phyloP scores from a whole-genome alignment of 2,113 vertebrate species.

The Crotalus horridus region DNA sequence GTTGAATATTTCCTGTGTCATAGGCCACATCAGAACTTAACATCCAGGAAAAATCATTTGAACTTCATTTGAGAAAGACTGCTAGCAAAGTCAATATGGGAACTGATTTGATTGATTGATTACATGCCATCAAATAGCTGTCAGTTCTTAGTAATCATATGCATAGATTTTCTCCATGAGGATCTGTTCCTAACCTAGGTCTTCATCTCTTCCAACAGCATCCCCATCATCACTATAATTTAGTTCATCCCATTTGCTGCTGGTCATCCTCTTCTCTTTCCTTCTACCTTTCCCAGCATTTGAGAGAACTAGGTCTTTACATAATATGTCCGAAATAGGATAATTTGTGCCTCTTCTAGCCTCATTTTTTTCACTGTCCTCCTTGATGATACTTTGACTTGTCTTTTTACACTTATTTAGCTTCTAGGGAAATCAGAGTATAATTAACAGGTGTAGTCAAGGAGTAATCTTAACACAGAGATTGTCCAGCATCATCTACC shows the following conservation, averaged over 20 bases:
- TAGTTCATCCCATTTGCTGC: not conserved
- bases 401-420: not conserved
- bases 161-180: not conserved
- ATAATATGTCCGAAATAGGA: not conserved
- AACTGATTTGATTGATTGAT: not conserved
- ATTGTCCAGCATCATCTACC: not conserved
- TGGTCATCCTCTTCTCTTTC: not conserved
- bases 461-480: not conserved
- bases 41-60: not conserved
- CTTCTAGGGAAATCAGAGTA: not conserved
- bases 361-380: not conserved
- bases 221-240: not conserved
- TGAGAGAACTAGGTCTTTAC: not conserved
- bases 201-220: not conserved
- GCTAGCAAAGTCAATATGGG: not conserved
- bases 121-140: not conserved
- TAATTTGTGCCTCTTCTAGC: not conserved
- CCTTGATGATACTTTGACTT: not conserved
- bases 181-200: not conserved
- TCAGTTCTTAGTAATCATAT: not conserved
- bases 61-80: not conserved
- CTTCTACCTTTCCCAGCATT: not conserved
- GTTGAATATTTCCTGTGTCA: not conserved
- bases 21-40: not conserved
- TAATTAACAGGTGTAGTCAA: not conserved